Evolutionary conservation across 2,888 invertebrate species (phyloP), one percentile per base, ranked within the genome.

Genomic region (Ormyrus thymus): DNA sequence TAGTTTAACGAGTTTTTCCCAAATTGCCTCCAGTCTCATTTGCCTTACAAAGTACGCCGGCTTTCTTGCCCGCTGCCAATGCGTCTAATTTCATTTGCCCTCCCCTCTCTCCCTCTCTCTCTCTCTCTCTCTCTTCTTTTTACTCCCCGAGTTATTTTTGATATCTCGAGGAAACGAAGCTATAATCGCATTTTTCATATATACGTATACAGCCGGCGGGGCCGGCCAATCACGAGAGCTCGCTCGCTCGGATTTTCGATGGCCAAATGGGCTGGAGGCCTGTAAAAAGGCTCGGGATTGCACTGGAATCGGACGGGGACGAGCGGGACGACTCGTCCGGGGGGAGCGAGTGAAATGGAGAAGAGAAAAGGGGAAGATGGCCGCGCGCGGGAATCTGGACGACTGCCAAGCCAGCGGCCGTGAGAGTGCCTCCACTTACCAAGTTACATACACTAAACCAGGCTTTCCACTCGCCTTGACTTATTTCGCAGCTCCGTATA

Each of bases 371-470:
- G 4, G 29, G 29, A 45, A 65, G 13, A 45, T 55, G 53, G 68
- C 7, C 15, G 62, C 64, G 62, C 58, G 81, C 79, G 81, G 81
- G 79, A 82, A 82, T 79, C 82, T 87, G 86, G 86, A 86, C 70
- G 65, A 62, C 73, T 81, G 86, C 86, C 86, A 88, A 83, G 75
- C 29, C 29, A 29, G 29, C 81, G 83, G 80, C 82, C 81, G 82
- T 83, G 84, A 84, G 85, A 87, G 87, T 87, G 86, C 86, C 86
- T 86, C 86, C 87, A 87, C 87, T 89, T 89, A 87, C 86, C 85
- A 84, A 85, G 83, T 86, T 85, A 86, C 86, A 84, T 84, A 83
- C 82, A 85, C 81, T 81, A 84, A 83, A 84, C 83, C 83, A 3
- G n/a, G 82, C 83, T 81, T 84, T 84, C 83, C 75, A 70, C 81